Evolutionary conservation across 2,113 vertebrate species (phyloP), one percentile per base, ranked within the genome.

Genomic region (Microcebus tavaratra): DNA sequence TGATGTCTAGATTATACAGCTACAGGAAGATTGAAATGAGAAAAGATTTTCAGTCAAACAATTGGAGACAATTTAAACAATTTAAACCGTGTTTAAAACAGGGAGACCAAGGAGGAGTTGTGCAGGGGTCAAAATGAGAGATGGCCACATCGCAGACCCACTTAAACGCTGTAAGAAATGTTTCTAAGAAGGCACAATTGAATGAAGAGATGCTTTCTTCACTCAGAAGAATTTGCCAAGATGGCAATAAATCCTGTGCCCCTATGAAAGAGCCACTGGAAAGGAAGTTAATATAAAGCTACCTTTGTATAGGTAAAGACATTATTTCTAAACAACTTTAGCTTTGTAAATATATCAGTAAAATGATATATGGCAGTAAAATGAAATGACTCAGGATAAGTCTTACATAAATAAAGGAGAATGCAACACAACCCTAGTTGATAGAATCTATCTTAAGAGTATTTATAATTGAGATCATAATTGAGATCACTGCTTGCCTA

Each of bases 111-210:
- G 21, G 68, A 96, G 39, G 55, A 92, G 18, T 39, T 85, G 34
- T 61, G 39, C 31, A 23, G 18, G 42, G 36, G 75, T 80, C 75
- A 87, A 36, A 91, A 75, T 90, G 94, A 96, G 95, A 96, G 80
- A 95, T 70, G 83, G 53, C 21, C 6, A 36, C 45, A 72, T 76
- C 53, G 4, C 39, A 17, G 1, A 84, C 7, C 36, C 82, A 48
- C 75, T 92, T 53, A 72, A 63, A 73, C 23, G 17, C 48, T 94
- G 13, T 57, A 83, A 70, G 70, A 84, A 80, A 86, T 93, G 83
- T 45, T 73, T 88, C 73, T 81, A 80, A 72, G 39, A 75, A 91
- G 81, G 20, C 45, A 67, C 53, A n/a, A 11, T 29, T 87, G 75
- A 94, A 73, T 55, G 53, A 83, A 91, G 48, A 91, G 27, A 59